Evolutionary conservation across 1,140 invertebrate genomes (phyloP).

Genomic region (Globodera ellingtonae): DNA sequence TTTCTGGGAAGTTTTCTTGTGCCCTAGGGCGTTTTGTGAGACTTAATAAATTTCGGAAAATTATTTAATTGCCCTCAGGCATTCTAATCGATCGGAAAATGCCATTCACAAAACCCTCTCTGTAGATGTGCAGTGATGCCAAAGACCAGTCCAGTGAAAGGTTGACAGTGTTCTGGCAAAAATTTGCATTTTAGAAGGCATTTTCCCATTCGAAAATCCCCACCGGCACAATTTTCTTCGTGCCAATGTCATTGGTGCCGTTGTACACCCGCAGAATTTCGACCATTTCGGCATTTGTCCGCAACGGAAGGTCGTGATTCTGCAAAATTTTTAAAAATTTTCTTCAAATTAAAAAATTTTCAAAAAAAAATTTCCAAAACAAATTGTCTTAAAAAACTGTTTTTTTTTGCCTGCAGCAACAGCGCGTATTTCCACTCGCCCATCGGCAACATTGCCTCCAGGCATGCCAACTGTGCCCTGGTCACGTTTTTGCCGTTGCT

Average conservation of each 20-base stretch:
- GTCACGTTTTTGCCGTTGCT: slow-evolving; percentile 41
- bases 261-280: slow-evolving; percentile 38
- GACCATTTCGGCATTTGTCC: slow-evolving; percentile 44
- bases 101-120: slow-evolving; percentile 28
- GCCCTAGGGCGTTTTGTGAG: too few relatives aligned
- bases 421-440: slow-evolving; percentile 37
- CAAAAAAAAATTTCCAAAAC: neutral
- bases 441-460: slow-evolving; percentile 22
- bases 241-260: slow-evolving; percentile 44
- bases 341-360: too few relatives aligned
- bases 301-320: slow-evolving; percentile 49
- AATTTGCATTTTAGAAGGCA: neutral
- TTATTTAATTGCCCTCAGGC: too few relatives aligned
- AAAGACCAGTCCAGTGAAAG: slow-evolving; percentile 43
- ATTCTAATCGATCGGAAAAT: too few relatives aligned
- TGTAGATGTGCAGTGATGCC: slow-evolving; percentile 32
- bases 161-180: neutral
- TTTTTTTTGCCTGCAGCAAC: slow-evolving; percentile 27
- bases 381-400: neutral
- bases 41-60: too few relatives aligned
- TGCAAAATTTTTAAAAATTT: neutral
- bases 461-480: slow-evolving; percentile 32
- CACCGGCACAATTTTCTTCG: slow-evolving; percentile 16
- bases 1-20: too few relatives aligned
- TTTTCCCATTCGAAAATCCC: too few relatives aligned